Percentiles rank a stretch among this genome's conserved stretches.
Conservation (phyloP, 2,888 invertebrate genomes). For the Autographa pulchrina region DNA sequence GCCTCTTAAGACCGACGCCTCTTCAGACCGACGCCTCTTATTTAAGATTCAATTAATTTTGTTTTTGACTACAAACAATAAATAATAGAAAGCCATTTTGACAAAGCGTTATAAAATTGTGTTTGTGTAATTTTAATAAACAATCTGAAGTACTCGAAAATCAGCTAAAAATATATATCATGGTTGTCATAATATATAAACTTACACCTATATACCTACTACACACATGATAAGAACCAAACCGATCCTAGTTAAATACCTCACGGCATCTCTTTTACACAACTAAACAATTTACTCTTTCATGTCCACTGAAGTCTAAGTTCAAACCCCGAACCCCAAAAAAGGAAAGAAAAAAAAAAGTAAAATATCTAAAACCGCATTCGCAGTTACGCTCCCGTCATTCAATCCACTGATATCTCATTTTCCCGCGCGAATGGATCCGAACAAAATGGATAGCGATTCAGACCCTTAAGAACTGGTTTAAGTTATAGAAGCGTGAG, state of each 20-base stretch:
- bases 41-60: too few relatives aligned
- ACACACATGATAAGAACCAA: constrained; percentile 39
- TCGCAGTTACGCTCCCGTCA: constrained; percentile 77
- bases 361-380: constrained; percentile 65
- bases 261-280: constrained; percentile 70
- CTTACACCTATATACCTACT: too few relatives aligned
- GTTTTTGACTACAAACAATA: too few relatives aligned
- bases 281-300: constrained; percentile 71
- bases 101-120: too few relatives aligned
- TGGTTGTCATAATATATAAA: too few relatives aligned
- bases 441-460: constrained; percentile 78
- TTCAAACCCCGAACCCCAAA: constrained; percentile 62
- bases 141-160: too few relatives aligned
- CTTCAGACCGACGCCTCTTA: too few relatives aligned
- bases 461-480: constrained; percentile 66
- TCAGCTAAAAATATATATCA: too few relatives aligned
- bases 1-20: too few relatives aligned
- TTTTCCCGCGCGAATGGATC: constrained; percentile 83
- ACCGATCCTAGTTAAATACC: constrained; percentile 46
- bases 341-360: constrained; percentile 62
- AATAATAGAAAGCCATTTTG: too few relatives aligned
- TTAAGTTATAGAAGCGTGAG: constrained; percentile 59
- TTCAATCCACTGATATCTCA: constrained; percentile 88
- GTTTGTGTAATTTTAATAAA: too few relatives aligned
- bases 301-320: constrained; percentile 62